Conservation (phyloP, 2,888 invertebrate species). For the Liposcelis brunnea region DNA sequence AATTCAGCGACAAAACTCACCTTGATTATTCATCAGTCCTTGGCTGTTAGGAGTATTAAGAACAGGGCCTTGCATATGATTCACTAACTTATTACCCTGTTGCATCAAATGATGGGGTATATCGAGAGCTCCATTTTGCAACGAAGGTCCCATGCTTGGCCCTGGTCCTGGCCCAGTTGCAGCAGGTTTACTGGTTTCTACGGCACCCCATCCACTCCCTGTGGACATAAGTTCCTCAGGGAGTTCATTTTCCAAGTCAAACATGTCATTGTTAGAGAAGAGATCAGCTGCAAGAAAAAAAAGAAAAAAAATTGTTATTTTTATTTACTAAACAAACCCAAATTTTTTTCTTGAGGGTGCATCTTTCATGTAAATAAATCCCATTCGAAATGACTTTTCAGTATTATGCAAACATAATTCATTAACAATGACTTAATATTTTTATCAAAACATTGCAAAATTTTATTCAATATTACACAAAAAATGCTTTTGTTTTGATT, state of each 20-base stretch:
- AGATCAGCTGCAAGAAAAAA: slow-evolving; percentile 40
- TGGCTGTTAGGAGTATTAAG: slow-evolving; percentile 2
- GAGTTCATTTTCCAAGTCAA: slow-evolving; percentile 79
- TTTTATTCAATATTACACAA: slow-evolving; percentile 8
- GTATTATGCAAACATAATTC: too few species aligned
- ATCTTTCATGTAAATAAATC: too few species aligned
- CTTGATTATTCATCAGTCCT: slow-evolving; percentile 6
- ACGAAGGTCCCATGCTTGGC: slow-evolving; percentile 46
- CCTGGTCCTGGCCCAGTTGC: slow-evolving; percentile 64
- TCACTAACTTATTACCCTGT: slow-evolving; percentile 27
- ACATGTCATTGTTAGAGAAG: slow-evolving; percentile 68
- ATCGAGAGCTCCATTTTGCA: slow-evolving; percentile 31
- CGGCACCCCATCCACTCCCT: slow-evolving; percentile 48
- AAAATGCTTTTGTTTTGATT: too few species aligned
- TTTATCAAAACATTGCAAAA: slow-evolving; percentile 16
- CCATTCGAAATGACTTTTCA: too few species aligned
- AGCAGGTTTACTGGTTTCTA: slow-evolving; percentile 44
- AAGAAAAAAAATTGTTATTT: too few species aligned
- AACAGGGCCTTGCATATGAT: slow-evolving; percentile 4
- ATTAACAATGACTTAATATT: too few species aligned
- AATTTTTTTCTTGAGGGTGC: too few species aligned
- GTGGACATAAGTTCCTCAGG: slow-evolving; percentile 76
- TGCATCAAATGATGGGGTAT: slow-evolving; percentile 43
- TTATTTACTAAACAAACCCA: too few species aligned
- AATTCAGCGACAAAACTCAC: slow-evolving; percentile 2